Evolutionary conservation across 1,140 invertebrate species (phyloP).

Genomic region (roundworm (Caenorhabditis elegans)): DNA sequence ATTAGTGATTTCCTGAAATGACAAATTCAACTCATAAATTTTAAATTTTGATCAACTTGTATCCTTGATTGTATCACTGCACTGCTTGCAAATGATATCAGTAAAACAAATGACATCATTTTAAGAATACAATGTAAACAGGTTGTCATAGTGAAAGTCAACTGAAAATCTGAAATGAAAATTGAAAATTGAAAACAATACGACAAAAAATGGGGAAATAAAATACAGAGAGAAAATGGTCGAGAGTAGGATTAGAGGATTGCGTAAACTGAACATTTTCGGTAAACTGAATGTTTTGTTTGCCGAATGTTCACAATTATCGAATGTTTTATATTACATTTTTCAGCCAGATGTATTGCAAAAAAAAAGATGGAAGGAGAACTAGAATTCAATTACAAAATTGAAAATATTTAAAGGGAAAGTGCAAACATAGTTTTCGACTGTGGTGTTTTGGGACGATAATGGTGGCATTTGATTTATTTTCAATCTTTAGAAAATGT

Average conservation of each 20-base stretch:
- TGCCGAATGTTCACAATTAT: not conserved
- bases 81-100: not conserved
- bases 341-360: not conserved
- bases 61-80: constrained; percentile 18
- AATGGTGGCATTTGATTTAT: no score
- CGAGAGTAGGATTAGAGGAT: constrained; percentile 16
- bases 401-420: no score
- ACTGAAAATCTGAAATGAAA: not conserved
- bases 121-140: not conserved
- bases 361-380: not conserved
- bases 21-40: not conserved
- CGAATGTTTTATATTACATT: not conserved
- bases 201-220: not conserved
- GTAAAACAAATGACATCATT: not conserved
- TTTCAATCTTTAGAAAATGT: no score
- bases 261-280: constrained; percentile 1
- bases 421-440: no score
- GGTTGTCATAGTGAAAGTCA: not conserved
- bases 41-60: not conserved
- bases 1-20: not conserved
- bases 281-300: not conserved
- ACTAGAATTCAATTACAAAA: no score
- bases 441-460: no score
- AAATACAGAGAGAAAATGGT: not conserved
- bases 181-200: not conserved